Base-by-base conservation (phyloP, 53 echinoderm and acorn worm genomes). In the Luidia sarsii region DNA sequence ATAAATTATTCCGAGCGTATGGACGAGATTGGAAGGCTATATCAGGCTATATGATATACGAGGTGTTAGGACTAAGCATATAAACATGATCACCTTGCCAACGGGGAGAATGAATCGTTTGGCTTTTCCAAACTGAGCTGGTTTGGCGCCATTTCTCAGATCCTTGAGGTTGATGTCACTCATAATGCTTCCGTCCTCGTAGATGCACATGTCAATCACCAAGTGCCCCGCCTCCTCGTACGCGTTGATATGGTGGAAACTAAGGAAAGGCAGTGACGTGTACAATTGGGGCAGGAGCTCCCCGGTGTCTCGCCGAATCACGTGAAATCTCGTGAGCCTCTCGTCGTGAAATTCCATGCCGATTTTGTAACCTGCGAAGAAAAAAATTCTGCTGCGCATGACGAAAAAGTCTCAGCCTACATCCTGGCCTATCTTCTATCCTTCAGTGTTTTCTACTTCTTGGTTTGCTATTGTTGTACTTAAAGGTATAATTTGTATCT, bases 241-340 rank as follows among this genome's bases (percentile, higher is more conserved):
- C 0, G 95, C 89, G 41, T 95, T 95, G 50, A 87, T 81, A 62
- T 92, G 89, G 63, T 95, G 95, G 62, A 95, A 95, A 63, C 81
- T 80, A 49, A 95, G 83, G 65, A 95, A 89, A 3, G 91, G 74
- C 22, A 80, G 65, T 1, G 91, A 72, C n/a, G 48, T 69, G 79
- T 89, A 92, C 11, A 19, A 24, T 5, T 72, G 70, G 16, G 70
- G 37, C 13, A 92, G 41, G 9, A 80, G 36, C 25, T 85, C 45
- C 4, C 96, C 96, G 19, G 84, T 87, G 11, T 70, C 73, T 28
- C 90, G 85, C 15, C 65, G 75, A 33, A 93, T 38, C 22, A 95
- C 32, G 81, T 88, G 80, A 39, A 95, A 93, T 48, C 68, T 90
- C 24, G 83, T 75, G 7, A 35, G 74, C 34, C 50, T 20, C 9